Evolutionary conservation across 2,113 vertebrate genomes (phyloP), one percentile per base, ranked within the genome.

Genomic region (Isichthys henryi): DNA sequence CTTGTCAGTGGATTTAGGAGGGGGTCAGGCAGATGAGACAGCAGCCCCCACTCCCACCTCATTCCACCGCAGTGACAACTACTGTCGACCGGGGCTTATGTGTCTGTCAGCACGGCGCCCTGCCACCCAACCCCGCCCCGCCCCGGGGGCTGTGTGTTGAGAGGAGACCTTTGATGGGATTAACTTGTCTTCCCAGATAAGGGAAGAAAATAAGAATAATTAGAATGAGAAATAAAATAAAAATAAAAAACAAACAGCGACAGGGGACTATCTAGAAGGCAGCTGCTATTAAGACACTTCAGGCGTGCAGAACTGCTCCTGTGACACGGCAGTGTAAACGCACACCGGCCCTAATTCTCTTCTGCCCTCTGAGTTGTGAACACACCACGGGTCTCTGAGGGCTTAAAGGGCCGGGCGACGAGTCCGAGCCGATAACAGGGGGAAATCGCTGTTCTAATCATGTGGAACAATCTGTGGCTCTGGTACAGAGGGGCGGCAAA

Each of bases 111-210:
- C 31, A 13, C 10, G 53, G 5, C 0, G 2, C 74, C 74, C 11
- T 35, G 6, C 10, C 35, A 2, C 74, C 15, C 74, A 31, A 27
- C 5, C 17, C 74, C 1, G 17, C 15, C 70, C 31, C 35, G 15
- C 13, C 35, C 2, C 43, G 74, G 74, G n/a, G 2, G 74, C 74
- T 39, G 35, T 5, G 58, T n/a, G 58, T 7, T 43, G 17, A 80
- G 74, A 31, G 31, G 74, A 43, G 74, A 80, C 74, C 74, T 77
- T 77, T 80, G 74, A 80, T 80, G 74, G 74, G 74, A 80, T 80
- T 80, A 80, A 80, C 74, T 80, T 80, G 35, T 35, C 74, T 17
- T 39, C 6, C 35, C 35, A 43, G 74, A 80, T 80, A 80, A 80
- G 74, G 31, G 17, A 39, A 15, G 15, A 43, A 80, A 80, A 80